A percentile compares a stretch with the other conserved stretches of the same genome.
These are phyloP conservation scores for Amblyjoppa fuscipennis DNA, from an alignment of 2,888 invertebrate genomes.

Conservation along the genomic window DNA sequence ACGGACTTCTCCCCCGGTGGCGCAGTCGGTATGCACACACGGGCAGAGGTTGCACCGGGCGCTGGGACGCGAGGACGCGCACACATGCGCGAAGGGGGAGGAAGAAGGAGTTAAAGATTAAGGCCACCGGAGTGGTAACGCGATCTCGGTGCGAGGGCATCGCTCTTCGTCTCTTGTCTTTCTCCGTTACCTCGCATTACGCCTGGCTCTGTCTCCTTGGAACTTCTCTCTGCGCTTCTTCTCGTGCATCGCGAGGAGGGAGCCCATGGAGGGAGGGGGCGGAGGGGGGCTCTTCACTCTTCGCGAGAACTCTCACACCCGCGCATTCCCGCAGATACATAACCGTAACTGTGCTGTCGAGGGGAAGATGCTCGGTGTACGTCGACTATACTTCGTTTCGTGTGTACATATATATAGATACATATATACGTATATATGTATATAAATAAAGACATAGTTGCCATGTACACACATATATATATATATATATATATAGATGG, in stretches of 20 bases:
- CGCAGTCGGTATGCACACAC: neutral
- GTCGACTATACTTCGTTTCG: slow-evolving; percentile 36
- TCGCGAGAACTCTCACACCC: slow-evolving; percentile 71
- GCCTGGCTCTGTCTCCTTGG: slow-evolving; percentile 37
- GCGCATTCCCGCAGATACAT: slow-evolving; percentile 69
- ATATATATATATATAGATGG: too few species aligned
- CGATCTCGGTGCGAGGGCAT: slow-evolving; percentile 71
- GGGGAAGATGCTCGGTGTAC: slow-evolving; percentile 35
- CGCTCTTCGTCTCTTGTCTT: slow-evolving; percentile 52
- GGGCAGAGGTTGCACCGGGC: neutral
- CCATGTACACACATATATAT: too few species aligned
- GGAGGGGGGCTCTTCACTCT: slow-evolving; percentile 40
- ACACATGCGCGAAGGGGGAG: slow-evolving; percentile 35
- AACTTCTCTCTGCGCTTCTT: neutral
- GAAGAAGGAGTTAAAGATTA: slow-evolving; percentile 72
- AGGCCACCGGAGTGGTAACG: slow-evolving; percentile 81
- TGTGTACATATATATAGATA: neutral
- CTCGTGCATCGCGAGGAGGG: slow-evolving; percentile 13
- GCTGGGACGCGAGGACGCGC: slow-evolving; percentile 4
- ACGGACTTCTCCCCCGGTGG: slow-evolving; percentile 52
- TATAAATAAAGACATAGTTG: neutral
- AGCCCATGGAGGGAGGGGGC: neutral
- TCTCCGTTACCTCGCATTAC: slow-evolving; percentile 12
- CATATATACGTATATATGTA: neutral
- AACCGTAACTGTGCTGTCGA: slow-evolving; percentile 66